These are phyloP conservation scores for Oncopodura yosiiana DNA, from an alignment of 1,140 invertebrate genomes.

Conservation along the genomic window DNA sequence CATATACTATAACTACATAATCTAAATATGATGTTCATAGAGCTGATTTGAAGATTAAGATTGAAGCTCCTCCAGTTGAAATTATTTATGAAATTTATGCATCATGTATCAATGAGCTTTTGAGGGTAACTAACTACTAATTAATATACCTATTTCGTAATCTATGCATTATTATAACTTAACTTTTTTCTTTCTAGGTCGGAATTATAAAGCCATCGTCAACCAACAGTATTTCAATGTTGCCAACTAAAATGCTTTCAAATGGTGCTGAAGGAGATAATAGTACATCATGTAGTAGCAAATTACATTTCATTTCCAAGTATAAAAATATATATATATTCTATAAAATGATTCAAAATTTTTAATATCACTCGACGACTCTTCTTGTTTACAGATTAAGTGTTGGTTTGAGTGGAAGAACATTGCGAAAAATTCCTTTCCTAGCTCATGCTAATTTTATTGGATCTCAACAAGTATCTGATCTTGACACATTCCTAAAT, in stretches of 20 bases:
- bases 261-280: slow-evolving; percentile 3
- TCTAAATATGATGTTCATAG: too few species aligned
- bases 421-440: slow-evolving; percentile 78
- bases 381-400: slow-evolving; percentile 47
- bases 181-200: too few species aligned
- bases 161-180: too few species aligned
- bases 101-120: slow-evolving; percentile 68
- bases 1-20: too few species aligned
- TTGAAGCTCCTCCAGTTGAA: slow-evolving; percentile 65
- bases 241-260: background rate
- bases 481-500: slow-evolving; percentile 8
- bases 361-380: too few species aligned
- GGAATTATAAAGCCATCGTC: slow-evolving; percentile 21
- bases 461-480: slow-evolving; percentile 37
- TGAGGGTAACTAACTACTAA: slow-evolving; percentile 55
- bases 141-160: too few species aligned
- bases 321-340: slow-evolving; percentile 36
- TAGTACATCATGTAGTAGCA: slow-evolving; percentile 23
- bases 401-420: slow-evolving; percentile 67
- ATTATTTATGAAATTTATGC: slow-evolving; percentile 75
- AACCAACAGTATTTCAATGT: slow-evolving; percentile 30
- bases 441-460: slow-evolving; percentile 54
- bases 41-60: slow-evolving; percentile 85
- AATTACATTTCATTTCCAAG: slow-evolving; percentile 47
- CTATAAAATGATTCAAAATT: background rate